phyloP scores from a whole-genome alignment of 1,140 invertebrate species.

The Teleopsis dalmanni region DNA sequence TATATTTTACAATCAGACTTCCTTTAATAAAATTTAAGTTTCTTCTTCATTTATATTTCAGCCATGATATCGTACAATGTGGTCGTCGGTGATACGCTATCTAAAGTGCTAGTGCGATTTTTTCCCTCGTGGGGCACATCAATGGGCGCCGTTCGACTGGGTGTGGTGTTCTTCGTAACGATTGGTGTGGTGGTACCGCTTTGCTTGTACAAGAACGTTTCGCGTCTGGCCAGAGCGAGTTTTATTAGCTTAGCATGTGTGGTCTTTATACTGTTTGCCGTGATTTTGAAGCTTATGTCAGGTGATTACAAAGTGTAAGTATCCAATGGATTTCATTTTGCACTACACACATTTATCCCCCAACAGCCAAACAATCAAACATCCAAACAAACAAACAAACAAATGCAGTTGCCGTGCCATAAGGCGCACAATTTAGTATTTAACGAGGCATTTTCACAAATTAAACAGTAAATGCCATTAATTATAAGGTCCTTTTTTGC shows the following conservation, averaged over 20 bases:
- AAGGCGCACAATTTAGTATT: no score
- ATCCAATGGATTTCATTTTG: no score
- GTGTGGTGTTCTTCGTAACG: slow-evolving; percentile 70
- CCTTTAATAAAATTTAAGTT: no score
- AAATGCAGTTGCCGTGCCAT: no score
- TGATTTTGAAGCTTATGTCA: slow-evolving; percentile 47
- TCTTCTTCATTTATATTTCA: slow-evolving; percentile 43
- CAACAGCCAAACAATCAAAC: no score
- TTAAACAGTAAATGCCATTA: no score
- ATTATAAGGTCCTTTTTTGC: no score
- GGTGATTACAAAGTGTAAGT: slow-evolving; percentile 53
- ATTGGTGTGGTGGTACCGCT: slow-evolving; percentile 68
- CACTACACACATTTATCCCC: no score
- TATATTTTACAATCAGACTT: no score
- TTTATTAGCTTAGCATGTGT: slow-evolving; percentile 72
- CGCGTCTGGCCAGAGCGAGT: slow-evolving; percentile 69
- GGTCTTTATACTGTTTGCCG: slow-evolving; percentile 64
- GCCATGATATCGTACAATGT: slow-evolving; percentile 89
- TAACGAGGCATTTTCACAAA: no score
- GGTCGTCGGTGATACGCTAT: slow-evolving; percentile 82
- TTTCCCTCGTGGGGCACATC: slow-evolving; percentile 47
- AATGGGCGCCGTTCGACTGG: slow-evolving; percentile 56
- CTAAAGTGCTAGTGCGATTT: slow-evolving; percentile 69
- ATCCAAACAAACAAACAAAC: no score
- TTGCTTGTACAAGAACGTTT: slow-evolving; percentile 74